Evolutionary conservation across 2,888 invertebrate species (phyloP), one percentile per base, ranked within the genome.

Genomic region (Calliopum simillimum): DNA sequence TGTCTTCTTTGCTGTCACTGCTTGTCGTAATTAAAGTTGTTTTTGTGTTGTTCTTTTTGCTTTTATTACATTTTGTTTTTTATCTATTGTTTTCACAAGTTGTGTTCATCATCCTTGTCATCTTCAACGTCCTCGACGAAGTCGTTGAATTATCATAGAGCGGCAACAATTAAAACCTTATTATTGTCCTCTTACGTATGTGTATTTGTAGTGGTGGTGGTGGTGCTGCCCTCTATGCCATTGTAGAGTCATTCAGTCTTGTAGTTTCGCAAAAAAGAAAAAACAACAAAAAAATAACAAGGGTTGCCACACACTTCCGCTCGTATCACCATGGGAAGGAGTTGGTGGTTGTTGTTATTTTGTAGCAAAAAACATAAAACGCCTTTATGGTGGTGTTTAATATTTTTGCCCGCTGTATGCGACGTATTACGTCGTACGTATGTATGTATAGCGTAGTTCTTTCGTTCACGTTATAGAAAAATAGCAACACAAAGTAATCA

Each of bases 81-180:
- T 55, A 21, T 66, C 6, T 11, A 44, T 55, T 21, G 23, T 21
- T 56, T 46, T 43, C 16, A 21, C 23, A 12, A 55, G n/a, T 43
- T 6, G 23, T 47, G 6, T 47, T 63, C 23, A 61, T 6, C 19
- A 46, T 16, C 12, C 43, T 43, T 61, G 16, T 16, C 14, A 4
- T 61, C 33, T n/a, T 25, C 58, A 6, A 8, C 19, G 16, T 14
- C 25, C n/a, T 61, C 19, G 16, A 59, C 33, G 33, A 33, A 5
- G 33, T 33, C 33, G 33, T 33, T 33, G 58, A 16, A 59, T 44
- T 55, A 56, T 66, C 25, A 12, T 66, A 19, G 19, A 66, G 65
- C 65, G 55, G 16, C 55, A 66, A 64, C 43, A 64, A 64, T 53
- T 53, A 43, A 6, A 51, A 64, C 63, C 14, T 49, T n/a, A 43